phyloP scores from a whole-genome alignment of 1,140 invertebrate species.

The Holcopasites calliopsidis region DNA sequence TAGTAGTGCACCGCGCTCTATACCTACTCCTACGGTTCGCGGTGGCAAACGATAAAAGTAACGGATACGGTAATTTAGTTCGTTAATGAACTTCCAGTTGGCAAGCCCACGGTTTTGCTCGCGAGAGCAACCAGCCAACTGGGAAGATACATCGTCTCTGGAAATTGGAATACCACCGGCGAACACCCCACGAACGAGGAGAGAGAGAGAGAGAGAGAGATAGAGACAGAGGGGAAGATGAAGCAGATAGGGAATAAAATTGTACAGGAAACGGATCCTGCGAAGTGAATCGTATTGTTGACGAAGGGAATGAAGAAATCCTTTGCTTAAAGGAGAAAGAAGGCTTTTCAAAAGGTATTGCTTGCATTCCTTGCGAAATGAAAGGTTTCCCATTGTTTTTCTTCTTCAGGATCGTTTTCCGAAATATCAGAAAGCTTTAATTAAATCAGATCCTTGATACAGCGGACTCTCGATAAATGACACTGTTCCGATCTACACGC shows the following conservation, averaged over 20 bases:
- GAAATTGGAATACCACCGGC: conserved; percentile 59
- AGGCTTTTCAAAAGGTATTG: neutral
- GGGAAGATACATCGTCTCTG: conserved; percentile 60
- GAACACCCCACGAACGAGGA: conserved; percentile 1
- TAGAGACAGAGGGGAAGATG: neutral
- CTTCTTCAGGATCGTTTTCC: neutral
- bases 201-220: conserved; percentile 41
- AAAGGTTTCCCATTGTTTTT: neutral
- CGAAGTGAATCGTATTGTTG: conserved; percentile 7
- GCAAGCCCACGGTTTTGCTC: conserved; percentile 54
- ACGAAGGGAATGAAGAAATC: neutral
- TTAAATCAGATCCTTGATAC: too few relatives aligned
- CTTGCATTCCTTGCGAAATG: neutral
- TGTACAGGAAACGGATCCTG: neutral
- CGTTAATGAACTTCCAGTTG: conserved; percentile 71
- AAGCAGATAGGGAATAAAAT: conserved; percentile 49
- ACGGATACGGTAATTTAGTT: conserved; percentile 70
- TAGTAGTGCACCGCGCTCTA: too few relatives aligned
- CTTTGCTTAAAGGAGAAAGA: conserved; percentile 4
- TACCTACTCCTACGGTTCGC: too few relatives aligned
- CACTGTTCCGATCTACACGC: too few relatives aligned
- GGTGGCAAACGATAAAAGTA: conserved; percentile 67
- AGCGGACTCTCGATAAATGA: too few relatives aligned
- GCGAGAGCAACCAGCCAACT: conserved; percentile 52
- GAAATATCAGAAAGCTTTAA: too few relatives aligned